Percentiles rank a stretch among this genome's conserved stretches.
Evolutionary conservation across 1,140 invertebrate species (phyloP).

Genomic region (Oppia nitens): DNA sequence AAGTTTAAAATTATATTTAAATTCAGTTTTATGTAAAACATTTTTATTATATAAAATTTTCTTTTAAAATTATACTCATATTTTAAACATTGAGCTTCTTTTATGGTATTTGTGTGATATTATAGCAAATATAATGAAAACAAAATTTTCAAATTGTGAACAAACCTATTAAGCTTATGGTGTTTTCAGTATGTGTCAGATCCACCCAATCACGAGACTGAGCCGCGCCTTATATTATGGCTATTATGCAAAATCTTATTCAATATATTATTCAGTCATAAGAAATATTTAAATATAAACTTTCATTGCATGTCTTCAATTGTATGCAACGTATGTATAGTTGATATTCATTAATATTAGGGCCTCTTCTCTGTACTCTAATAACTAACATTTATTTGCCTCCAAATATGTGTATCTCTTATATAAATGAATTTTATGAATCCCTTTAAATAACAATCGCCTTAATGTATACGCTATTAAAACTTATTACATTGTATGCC

Average conservation of each 20-base stretch:
- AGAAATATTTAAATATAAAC: neutral
- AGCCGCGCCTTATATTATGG: neutral
- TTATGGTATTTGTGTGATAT: neutral
- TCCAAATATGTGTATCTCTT: too few relatives aligned
- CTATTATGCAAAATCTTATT: too few relatives aligned
- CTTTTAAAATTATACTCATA: too few relatives aligned
- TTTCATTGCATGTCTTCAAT: neutral
- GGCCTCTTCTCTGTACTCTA: neutral
- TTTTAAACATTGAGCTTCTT: too few relatives aligned
- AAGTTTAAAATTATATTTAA: too few relatives aligned
- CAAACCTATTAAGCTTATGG: neutral
- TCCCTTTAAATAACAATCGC: neutral
- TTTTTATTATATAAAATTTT: too few relatives aligned
- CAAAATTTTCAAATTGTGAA: neutral
- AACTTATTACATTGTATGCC: too few relatives aligned
- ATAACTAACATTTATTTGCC: neutral
- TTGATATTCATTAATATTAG: too few relatives aligned
- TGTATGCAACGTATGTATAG: too few relatives aligned
- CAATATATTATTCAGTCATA: neutral
- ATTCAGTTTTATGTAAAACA: too few relatives aligned
- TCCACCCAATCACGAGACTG: neutral
- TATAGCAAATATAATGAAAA: neutral
- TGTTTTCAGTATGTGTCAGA: neutral
- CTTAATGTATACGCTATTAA: neutral
- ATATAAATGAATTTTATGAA: too few relatives aligned